Evolutionary conservation across 2,113 vertebrate species (phyloP), one percentile per base, ranked within the genome.

Genomic region (Ceuthmochares aereus): DNA sequence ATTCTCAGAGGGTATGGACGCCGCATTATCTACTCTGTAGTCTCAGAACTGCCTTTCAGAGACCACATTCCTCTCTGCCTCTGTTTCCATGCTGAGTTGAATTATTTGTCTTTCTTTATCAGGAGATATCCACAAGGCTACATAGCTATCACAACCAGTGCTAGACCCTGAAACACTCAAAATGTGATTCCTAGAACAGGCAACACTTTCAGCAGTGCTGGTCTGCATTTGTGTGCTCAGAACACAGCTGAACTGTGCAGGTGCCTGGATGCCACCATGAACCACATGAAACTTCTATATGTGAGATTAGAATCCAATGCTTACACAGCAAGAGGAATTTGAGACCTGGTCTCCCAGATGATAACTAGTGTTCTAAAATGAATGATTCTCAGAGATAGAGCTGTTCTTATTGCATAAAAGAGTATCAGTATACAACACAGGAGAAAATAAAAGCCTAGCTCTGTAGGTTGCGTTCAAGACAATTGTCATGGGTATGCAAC

Each of bases 231-330:
- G 9, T 19, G 47, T 36, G 26, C 30, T 73, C 43, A 30, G n/a
- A 83, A 29, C 36, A 27, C 6, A 10, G 1, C 5, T 19, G 32
- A 59, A 30, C 13, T 60, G 9, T 17, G 30, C 56, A 34, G 18
- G 11, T 47, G 13, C 17, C 9, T 62, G 12, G 7, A 5, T 4
- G 7, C 16, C 56, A 47, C 51, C 42, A 20, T 3, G 8, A 87
- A 27, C 26, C 34, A 37, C 13, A 2, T 1, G 29, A 32, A 56
- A 54, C 59, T 49, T n/a, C 21, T 26, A 0, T 3, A 7, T 12
- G 21, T 51, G 34, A 40, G 16, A 59, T 34, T 12, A 83, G 7
- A 16, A 27, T 30, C 20, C 36, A 51, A 1, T 17, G 26, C 17
- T 56, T 37, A 64, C 19, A 40, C 2, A 59, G 47, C 52, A 68